Evolutionary conservation across 92 coral and sea anemone species (phyloP).

Genomic region (Heteractis magnifica): DNA sequence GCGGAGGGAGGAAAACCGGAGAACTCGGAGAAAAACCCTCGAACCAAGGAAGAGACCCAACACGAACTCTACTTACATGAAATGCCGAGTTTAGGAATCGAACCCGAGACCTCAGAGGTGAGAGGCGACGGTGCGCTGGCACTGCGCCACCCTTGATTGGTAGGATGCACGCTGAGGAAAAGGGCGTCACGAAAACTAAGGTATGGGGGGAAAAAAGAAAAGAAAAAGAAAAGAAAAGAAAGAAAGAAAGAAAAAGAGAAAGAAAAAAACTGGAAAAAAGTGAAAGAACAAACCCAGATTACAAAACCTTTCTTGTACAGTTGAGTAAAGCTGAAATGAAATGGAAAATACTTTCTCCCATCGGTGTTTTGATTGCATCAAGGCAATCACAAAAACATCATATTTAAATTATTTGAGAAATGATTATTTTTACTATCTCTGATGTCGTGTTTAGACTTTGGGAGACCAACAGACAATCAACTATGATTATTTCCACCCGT

Average conservation of each 20-base stretch:
- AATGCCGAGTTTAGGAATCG: too few relatives aligned
- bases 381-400: conserved; percentile 3
- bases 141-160: too few relatives aligned
- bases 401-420: conserved; percentile 9
- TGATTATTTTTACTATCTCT: conserved; percentile 13
- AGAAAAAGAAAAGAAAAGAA: neutral
- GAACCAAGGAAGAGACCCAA: neutral
- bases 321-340: neutral
- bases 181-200: too few relatives aligned
- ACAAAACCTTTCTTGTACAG: neutral
- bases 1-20: too few relatives aligned
- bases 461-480: neutral
- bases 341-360: neutral
- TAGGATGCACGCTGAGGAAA: too few relatives aligned
- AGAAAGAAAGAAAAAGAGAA: neutral
- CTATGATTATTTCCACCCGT: neutral
- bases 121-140: neutral
- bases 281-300: neutral
- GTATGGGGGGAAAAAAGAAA: neutral
- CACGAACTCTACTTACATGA: too few relatives aligned
- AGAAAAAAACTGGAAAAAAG: neutral
- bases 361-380: neutral
- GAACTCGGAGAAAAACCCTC: too few relatives aligned
- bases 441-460: conserved; percentile 6
- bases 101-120: neutral